Conservation (phyloP, 2,888 invertebrate genomes). For the Andrena trimmerana region DNA sequence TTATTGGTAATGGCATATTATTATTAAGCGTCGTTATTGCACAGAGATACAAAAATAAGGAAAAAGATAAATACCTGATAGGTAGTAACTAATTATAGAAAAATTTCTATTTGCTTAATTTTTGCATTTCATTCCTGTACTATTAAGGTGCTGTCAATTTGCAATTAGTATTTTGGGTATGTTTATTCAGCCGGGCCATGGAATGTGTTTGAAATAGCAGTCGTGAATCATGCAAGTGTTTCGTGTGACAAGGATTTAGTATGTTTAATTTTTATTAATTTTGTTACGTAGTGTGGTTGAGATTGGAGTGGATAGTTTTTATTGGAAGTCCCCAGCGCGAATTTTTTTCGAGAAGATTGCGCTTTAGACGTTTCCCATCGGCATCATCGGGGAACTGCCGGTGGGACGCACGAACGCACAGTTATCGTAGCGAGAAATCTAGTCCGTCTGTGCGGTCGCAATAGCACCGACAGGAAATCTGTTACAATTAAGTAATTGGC, state of each 20-base stretch:
- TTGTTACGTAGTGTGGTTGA: neutral
- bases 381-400: conserved; percentile 26
- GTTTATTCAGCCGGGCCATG: too few species aligned
- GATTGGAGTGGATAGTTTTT: neutral
- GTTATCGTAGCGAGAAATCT: conserved; percentile 57
- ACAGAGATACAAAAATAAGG: too few species aligned
- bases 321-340: neutral
- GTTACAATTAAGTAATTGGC: conserved; percentile 76
- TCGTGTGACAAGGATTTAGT: too few species aligned
- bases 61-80: too few species aligned
- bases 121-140: too few species aligned
- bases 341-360: neutral
- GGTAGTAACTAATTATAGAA: too few species aligned
- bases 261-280: neutral
- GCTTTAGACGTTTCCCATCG: neutral
- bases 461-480: conserved; percentile 71
- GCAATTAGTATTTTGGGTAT: too few species aligned
- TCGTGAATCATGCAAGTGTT: neutral
- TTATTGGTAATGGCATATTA: too few species aligned
- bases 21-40: too few species aligned
- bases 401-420: neutral
- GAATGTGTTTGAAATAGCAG: too few species aligned
- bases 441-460: conserved; percentile 25
- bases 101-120: too few species aligned
- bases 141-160: too few species aligned